Percentiles rank a stretch among this genome's conserved stretches.
Conservation (phyloP, 2,113 vertebrate species). For the Potamarius usumacintae region DNA sequence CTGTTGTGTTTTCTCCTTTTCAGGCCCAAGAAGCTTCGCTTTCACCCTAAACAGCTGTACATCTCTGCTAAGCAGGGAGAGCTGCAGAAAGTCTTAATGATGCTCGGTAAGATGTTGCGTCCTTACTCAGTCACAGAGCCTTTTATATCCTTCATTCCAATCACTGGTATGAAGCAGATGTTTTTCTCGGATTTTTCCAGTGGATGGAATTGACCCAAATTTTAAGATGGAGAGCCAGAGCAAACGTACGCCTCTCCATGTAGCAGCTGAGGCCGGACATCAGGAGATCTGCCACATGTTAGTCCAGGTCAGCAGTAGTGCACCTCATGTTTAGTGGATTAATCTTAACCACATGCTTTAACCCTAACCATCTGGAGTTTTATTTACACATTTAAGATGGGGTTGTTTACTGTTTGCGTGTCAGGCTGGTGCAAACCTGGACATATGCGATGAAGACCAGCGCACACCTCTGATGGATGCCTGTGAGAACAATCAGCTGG, state of each 20-base stretch:
- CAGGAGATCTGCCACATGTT: constrained; percentile 97
- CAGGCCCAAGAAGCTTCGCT: constrained; percentile 97
- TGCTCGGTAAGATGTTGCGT: constrained; percentile 79
- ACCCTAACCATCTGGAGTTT: not conserved
- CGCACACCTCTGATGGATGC: constrained; percentile 96
- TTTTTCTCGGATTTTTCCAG: constrained; percentile 64
- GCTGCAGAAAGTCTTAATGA: constrained; percentile 92
- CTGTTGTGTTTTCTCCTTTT: not conserved
- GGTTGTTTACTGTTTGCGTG: not conserved
- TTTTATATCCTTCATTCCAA: not conserved
- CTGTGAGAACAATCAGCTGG: constrained; percentile 94
- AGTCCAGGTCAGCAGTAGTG: constrained; percentile 77
- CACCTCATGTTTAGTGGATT: not conserved
- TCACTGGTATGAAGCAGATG: not conserved
- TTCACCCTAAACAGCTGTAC: constrained; percentile 96
- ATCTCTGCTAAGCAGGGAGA: constrained; percentile 96
- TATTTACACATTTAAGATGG: not conserved
- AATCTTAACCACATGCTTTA: not conserved
- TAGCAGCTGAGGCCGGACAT: constrained; percentile 87
- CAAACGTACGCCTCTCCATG: constrained; percentile 91
- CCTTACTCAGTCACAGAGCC: too few relatives aligned
- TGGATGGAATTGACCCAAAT: constrained; percentile 97
- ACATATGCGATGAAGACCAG: constrained; percentile 96
- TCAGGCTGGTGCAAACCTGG: constrained; percentile 93
- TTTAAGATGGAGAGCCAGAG: constrained; percentile 95